phyloP scores from a whole-genome alignment of 2,797 vertebrate species.

The Melanotaenia pygmaea region DNA sequence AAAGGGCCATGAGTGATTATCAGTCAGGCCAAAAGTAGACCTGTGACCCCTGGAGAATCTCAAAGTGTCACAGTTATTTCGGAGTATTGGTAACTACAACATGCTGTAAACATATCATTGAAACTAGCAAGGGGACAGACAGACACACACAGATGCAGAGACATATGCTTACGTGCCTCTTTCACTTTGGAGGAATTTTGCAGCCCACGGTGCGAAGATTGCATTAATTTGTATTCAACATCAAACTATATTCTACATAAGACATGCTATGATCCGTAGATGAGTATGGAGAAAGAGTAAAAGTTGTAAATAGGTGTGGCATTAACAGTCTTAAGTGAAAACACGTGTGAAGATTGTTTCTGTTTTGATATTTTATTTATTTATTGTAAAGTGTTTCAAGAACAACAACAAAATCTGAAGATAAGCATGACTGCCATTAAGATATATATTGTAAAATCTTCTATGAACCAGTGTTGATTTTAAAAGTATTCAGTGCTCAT shows the following conservation, averaged over 20 bases:
- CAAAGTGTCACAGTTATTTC: slow-evolving; percentile 43
- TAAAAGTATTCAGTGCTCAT: not conserved
- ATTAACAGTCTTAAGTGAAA: not conserved
- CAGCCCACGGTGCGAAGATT: not conserved
- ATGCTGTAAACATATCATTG: slow-evolving; percentile 19
- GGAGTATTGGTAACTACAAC: slow-evolving; percentile 21
- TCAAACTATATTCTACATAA: not conserved
- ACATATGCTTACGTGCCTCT: not conserved
- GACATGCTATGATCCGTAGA: not conserved
- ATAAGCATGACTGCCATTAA: not conserved
- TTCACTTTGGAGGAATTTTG: not conserved
- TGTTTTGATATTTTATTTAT: not conserved
- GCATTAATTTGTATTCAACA: not conserved
- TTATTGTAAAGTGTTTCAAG: no score
- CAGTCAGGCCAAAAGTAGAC: slow-evolving; percentile 50
- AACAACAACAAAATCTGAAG: not conserved
- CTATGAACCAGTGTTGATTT: not conserved
- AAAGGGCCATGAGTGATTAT: no score
- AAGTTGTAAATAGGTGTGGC: not conserved
- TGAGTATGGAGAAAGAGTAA: not conserved
- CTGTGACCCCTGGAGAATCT: slow-evolving; percentile 47
- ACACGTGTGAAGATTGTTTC: not conserved
- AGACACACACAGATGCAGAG: slow-evolving; percentile 15
- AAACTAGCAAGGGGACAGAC: slow-evolving; percentile 6
- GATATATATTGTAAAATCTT: not conserved